Evolutionary conservation across 53 echinoderm and acorn worm genomes (phyloP).

Genomic region (Echinometra lucunter): DNA sequence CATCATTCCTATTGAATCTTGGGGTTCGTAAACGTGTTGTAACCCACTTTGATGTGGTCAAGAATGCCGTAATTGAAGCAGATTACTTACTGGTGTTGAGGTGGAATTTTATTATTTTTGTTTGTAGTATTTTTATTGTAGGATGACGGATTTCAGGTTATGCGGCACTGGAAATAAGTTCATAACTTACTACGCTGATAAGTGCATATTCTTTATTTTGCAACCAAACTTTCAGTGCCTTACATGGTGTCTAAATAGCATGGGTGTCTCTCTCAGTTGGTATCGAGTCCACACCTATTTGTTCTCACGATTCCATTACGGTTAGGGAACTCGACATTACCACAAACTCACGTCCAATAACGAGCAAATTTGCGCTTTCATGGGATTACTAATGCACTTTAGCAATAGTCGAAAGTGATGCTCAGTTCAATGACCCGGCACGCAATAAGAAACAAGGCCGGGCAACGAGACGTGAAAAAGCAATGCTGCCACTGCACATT

Average conservation of each 20-base stretch:
- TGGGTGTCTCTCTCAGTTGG: conserved; percentile 22
- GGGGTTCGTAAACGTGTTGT: not conserved
- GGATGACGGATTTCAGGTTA: not conserved
- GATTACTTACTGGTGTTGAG: not conserved
- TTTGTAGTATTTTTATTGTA: not conserved
- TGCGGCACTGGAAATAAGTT: not conserved
- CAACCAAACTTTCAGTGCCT: not conserved
- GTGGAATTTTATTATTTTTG: no score
- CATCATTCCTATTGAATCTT: not conserved
- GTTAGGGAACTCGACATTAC: conserved; percentile 46
- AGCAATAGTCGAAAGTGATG: not conserved
- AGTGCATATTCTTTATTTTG: not conserved
- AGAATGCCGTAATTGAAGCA: not conserved
- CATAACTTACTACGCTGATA: not conserved
- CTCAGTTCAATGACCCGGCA: conserved; percentile 29
- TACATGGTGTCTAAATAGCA: not conserved
- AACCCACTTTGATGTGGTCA: not conserved
- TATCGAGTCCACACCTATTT: conserved; percentile 1
- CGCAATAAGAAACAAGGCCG: not conserved
- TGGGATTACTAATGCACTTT: conserved; percentile 48
- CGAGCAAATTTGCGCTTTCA: conserved; percentile 47
- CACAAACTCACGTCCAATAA: conserved; percentile 58
- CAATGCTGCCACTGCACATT: not conserved
- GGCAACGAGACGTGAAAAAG: not conserved
- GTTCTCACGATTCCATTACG: conserved; percentile 53